These are phyloP conservation scores for Trididemnum miniatum DNA, from an alignment of 23 tunicate genomes.

Conservation along the genomic window DNA sequence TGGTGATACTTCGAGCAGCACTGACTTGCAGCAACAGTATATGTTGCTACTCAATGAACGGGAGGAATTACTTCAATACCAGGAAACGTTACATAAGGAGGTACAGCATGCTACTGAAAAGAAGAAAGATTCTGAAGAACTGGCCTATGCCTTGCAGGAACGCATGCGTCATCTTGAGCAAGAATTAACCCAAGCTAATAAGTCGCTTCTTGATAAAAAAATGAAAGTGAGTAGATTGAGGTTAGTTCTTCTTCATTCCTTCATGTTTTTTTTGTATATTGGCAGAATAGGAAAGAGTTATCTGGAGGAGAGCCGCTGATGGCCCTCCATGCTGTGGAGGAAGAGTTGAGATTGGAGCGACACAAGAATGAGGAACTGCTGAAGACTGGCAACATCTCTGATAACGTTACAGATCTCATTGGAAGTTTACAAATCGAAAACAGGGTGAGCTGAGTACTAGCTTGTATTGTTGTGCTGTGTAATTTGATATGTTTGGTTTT, in stretches of 20 bases:
- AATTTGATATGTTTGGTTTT: too few relatives aligned
- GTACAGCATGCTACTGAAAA: conserved; percentile 29
- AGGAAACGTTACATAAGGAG: conserved; percentile 46
- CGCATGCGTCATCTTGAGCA: conserved; percentile 63
- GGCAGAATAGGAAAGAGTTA: too few relatives aligned
- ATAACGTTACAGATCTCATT: neutral
- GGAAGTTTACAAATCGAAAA: conserved; percentile 41
- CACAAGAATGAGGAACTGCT: conserved; percentile 22
- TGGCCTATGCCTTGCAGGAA: conserved; percentile 56
- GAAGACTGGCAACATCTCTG: neutral
- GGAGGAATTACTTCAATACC: conserved; percentile 58
- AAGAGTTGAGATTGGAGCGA: conserved; percentile 53
- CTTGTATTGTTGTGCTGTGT: too few relatives aligned
- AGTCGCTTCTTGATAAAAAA: conserved; percentile 64
- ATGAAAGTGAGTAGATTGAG: conserved; percentile 47
- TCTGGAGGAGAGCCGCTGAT: conserved; percentile 25
- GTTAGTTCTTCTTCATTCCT: neutral
- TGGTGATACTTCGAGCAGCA: conserved; percentile 43
- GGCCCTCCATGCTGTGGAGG: too few relatives aligned
- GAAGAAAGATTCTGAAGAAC: conserved; percentile 44
- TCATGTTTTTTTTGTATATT: neutral
- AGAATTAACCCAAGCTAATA: conserved; percentile 48
- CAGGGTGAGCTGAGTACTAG: conserved; percentile 45
- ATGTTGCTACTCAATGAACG: conserved; percentile 72
- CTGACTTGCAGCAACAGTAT: conserved; percentile 77